phyloP scores from a whole-genome alignment of 2,888 invertebrate species.

The Ditula angustiorana region DNA sequence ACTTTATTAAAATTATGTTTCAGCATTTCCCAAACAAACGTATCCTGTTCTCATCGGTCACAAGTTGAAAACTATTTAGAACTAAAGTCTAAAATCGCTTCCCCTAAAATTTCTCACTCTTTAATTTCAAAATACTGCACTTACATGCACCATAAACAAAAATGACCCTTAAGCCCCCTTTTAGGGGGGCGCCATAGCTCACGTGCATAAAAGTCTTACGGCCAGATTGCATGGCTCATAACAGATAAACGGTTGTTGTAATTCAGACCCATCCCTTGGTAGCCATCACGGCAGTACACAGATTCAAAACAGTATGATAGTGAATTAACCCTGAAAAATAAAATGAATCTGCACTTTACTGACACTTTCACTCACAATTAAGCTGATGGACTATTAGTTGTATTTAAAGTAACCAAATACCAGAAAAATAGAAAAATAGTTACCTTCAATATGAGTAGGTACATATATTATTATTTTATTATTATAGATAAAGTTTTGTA shows the following conservation, averaged over 20 bases:
- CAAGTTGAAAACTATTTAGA: background rate
- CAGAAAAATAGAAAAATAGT: no score
- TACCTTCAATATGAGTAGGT: no score
- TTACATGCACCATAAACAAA: constrained; percentile 36
- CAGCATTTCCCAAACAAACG: background rate
- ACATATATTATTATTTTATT: no score
- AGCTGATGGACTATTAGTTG: no score
- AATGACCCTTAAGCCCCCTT: constrained; percentile 34
- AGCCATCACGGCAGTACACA: constrained; percentile 20
- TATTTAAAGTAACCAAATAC: no score
- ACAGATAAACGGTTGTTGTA: constrained; percentile 75
- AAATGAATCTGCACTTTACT: background rate
- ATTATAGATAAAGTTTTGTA: no score
- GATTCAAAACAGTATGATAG: constrained; percentile 9
- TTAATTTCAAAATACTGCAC: constrained; percentile 26
- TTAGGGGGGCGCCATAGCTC: constrained; percentile 31
- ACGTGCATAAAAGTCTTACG: constrained; percentile 41
- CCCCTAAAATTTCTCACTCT: background rate
- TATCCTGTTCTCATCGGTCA: background rate
- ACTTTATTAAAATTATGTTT: no score
- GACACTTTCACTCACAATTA: background rate
- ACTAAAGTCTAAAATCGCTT: background rate
- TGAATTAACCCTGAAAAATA: background rate
- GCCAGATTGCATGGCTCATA: constrained; percentile 75
- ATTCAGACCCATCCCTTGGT: constrained; percentile 56